Conservation (phyloP, 2,113 vertebrate species). For the Lutjanus erythropterus region DNA sequence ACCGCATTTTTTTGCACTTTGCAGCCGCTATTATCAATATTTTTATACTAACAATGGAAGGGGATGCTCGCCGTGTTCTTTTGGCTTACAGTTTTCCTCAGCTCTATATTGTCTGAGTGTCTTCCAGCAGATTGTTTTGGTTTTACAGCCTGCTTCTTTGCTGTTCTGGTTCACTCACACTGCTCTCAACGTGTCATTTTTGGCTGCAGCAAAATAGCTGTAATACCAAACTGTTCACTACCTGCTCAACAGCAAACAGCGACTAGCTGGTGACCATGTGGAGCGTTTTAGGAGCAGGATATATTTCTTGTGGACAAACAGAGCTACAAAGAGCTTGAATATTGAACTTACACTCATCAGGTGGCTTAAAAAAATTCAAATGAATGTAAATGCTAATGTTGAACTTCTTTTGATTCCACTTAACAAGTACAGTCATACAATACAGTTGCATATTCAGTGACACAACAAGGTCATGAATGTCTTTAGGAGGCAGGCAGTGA, state of each 20-base stretch:
- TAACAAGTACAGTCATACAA: no score
- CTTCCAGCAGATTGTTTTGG: background rate
- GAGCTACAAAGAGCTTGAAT: background rate
- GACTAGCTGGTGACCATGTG: background rate
- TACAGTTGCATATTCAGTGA: no score
- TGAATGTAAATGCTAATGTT: background rate
- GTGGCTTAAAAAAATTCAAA: background rate
- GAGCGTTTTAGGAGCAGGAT: background rate
- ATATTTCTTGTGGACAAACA: no score
- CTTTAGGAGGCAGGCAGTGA: no score
- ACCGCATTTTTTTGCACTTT: background rate
- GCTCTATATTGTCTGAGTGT: background rate
- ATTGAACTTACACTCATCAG: background rate
- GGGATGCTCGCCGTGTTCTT: background rate
- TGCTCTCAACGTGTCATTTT: background rate
- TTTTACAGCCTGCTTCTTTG: background rate
- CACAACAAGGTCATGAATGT: no score
- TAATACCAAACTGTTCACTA: background rate
- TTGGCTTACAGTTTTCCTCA: background rate
- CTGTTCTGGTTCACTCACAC: background rate
- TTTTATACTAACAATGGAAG: background rate
- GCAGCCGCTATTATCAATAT: no score
- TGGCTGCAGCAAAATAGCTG: no score
- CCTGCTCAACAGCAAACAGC: no score
- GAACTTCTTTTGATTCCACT: no score